Evolutionary conservation across 64 coral and sea anemone genomes (phyloP), one percentile per base, ranked within the genome.

Genomic region (Stichodactyla mertensii): DNA sequence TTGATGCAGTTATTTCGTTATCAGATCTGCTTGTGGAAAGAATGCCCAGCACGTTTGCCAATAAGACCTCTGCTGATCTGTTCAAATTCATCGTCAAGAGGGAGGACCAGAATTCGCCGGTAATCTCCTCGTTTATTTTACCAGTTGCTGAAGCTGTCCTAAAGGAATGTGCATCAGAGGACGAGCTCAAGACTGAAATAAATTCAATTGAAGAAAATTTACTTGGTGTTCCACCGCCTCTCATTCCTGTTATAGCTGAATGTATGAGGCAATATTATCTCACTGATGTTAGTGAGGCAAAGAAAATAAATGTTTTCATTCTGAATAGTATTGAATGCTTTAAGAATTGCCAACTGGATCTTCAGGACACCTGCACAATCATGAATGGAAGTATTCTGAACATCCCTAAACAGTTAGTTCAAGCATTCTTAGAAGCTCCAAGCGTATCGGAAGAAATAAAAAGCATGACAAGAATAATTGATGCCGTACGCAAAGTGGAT

Each of bases 351-450:
- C 1, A 74, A 31, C 10, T 74, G 7, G 27, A 31, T 23, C 0
- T 74, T 31, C 22, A 66, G 19, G 62, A 74, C 69, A 74, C 12
- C 24, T 3, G 7, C 11, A 27, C 36, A 2, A 45, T 27, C 4
- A 74, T 74, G 24, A 74, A 11, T 0, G 69, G 7, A 74, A 74
- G 69, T 74, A 4, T 74, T 31, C 69, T 74, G 26, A 74, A 74
- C 24, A 14, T 74, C 10, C 69, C 69, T 74, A 74, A 74, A 23
- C 69, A 31, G 69, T 74, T 74, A 74, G 69, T 74, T 74, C 69
- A 27, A 11, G 69, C 27, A 74, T 74, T 74, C 69, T 3, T 27
- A 74, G 23, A 23, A 3, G 69, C 69, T 74, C 10, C 69, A 74
- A 74, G 12, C 24, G 69, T 2, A 1, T 11, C n/a, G 20, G 24